A percentile compares a stretch with the other conserved stretches of the same genome.
These are phyloP conservation scores for Phaedon cochleariae DNA, from an alignment of 2,888 invertebrate species.

Conservation along the genomic window DNA sequence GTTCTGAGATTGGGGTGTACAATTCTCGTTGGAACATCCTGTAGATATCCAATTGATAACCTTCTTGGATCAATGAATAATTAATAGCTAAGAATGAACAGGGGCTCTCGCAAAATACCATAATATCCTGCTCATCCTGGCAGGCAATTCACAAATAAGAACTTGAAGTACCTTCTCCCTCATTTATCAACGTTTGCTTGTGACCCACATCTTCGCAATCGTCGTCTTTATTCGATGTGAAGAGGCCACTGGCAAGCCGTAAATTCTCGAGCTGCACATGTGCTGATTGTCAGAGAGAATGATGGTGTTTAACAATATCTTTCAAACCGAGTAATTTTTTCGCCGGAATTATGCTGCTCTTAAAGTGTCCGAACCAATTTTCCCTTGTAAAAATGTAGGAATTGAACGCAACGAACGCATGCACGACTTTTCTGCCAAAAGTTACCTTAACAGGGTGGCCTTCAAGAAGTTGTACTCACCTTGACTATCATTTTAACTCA, in stretches of 20 bases:
- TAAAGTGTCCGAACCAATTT: background rate
- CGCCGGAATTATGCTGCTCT: background rate
- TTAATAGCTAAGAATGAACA: background rate
- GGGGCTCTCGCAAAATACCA: background rate
- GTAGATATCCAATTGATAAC: too few relatives aligned
- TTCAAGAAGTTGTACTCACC: background rate
- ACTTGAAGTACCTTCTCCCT: background rate
- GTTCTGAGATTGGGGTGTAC: too few relatives aligned
- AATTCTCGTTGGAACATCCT: too few relatives aligned
- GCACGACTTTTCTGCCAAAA: background rate
- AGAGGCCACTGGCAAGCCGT: background rate
- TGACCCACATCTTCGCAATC: background rate
- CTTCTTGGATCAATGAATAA: too few relatives aligned
- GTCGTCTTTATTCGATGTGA: background rate
- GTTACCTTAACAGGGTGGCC: too few relatives aligned
- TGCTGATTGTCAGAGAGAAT: constrained; percentile 10
- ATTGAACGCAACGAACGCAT: background rate
- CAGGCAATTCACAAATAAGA: background rate
- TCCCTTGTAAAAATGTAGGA: background rate
- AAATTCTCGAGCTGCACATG: background rate
- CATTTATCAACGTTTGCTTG: constrained; percentile 2
- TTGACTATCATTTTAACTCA: background rate
- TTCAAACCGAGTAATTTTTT: constrained; percentile 13
- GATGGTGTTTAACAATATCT: background rate
- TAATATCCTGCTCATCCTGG: background rate